These are phyloP conservation scores for Festucalex cinctus DNA, from an alignment of 2,113 vertebrate genomes.

Conservation along the genomic window DNA sequence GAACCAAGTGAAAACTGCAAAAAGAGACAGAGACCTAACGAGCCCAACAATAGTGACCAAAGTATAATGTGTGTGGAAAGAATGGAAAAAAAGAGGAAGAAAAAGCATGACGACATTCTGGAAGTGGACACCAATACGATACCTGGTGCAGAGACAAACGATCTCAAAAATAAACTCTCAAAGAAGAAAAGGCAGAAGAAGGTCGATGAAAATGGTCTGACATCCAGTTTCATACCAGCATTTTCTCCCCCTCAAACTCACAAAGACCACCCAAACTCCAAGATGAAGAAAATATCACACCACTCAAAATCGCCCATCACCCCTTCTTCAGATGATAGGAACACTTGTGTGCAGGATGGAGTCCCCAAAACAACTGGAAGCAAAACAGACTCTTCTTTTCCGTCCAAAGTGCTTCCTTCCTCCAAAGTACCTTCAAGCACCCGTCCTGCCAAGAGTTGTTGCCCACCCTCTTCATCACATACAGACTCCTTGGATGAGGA, in stretches of 20 bases:
- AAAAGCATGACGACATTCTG: slow-evolving; percentile 9
- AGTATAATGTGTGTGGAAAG: neutral
- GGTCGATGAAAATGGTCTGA: neutral
- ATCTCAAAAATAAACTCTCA: neutral
- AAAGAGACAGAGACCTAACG: slow-evolving; percentile 51
- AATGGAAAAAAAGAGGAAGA: slow-evolving; percentile 51
- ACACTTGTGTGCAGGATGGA: slow-evolving; percentile 42
- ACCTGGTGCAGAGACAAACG: neutral
- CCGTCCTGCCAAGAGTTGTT: slow-evolving; percentile 6
- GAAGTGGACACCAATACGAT: neutral
- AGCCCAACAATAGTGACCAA: slow-evolving; percentile 10
- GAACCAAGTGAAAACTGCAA: neutral
- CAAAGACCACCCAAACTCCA: slow-evolving; percentile 6
- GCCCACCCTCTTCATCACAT: slow-evolving; percentile 35
- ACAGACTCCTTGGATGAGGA: slow-evolving; percentile 33
- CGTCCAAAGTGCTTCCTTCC: neutral
- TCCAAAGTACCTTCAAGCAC: slow-evolving; percentile 3
- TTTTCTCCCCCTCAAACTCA: neutral
- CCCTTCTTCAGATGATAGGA: slow-evolving; percentile 31
- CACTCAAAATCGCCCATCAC: neutral
- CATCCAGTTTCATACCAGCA: slow-evolving; percentile 6
- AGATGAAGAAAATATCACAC: slow-evolving; percentile 20
- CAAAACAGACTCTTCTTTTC: slow-evolving; percentile 21
- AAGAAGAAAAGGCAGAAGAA: slow-evolving; percentile 46
- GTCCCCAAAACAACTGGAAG: slow-evolving; percentile 26